A percentile compares a stretch with the other conserved stretches of the same genome.
These are phyloP conservation scores for Drosophila prosaltans DNA, from an alignment of 1,140 invertebrate genomes.

Conservation along the genomic window DNA sequence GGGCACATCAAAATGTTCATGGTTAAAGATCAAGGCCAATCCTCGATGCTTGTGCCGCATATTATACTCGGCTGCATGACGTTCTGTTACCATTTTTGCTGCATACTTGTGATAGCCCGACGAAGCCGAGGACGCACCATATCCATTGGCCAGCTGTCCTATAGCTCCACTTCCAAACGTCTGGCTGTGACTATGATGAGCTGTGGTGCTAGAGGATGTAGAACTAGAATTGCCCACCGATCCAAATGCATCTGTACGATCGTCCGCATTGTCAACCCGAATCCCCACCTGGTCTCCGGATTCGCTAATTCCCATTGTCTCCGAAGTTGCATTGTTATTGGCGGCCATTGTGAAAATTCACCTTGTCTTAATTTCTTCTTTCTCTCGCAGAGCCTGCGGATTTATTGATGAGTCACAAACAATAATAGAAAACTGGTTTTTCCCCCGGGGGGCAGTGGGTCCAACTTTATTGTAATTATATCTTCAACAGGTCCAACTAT, in stretches of 20 bases:
- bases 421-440: slow-evolving; percentile 38
- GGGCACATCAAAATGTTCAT: slow-evolving; percentile 89
- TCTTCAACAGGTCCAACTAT: background rate
- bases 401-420: slow-evolving; percentile 65
- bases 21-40: slow-evolving; percentile 95
- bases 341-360: slow-evolving; percentile 58
- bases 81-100: slow-evolving; percentile 87
- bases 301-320: slow-evolving; percentile 44
- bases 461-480: slow-evolving; percentile 8
- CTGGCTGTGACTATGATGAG: slow-evolving; percentile 32
- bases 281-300: slow-evolving; percentile 71
- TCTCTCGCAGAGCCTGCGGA: slow-evolving; percentile 42
- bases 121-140: slow-evolving; percentile 45
- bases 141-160: slow-evolving; percentile 73
- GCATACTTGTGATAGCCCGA: slow-evolving; percentile 61
- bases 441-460: background rate
- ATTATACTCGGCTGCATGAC: slow-evolving; percentile 90
- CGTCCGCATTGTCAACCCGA: slow-evolving; percentile 54
- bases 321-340: slow-evolving; percentile 24
- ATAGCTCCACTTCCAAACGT: slow-evolving; percentile 67
- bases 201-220: slow-evolving; percentile 9
- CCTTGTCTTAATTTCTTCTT: slow-evolving; percentile 5
- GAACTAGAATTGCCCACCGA: slow-evolving; percentile 44
- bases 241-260: slow-evolving; percentile 69
- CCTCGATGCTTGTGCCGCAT: slow-evolving; percentile 94